Evolutionary conservation across 2,797 vertebrate genomes (phyloP).

Genomic region (Simalia tracyae): DNA sequence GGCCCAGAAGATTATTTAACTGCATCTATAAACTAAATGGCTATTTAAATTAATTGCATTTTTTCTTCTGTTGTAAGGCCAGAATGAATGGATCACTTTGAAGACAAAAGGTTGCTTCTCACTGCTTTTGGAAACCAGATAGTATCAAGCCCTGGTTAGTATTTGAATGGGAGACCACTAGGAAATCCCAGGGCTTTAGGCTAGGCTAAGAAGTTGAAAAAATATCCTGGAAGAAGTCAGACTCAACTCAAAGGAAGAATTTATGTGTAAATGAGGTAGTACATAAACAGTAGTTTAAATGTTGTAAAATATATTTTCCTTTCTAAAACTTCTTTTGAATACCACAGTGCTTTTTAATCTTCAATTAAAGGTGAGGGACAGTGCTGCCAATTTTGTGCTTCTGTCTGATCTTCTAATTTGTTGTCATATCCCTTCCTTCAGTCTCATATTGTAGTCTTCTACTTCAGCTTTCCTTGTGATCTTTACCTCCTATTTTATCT

Average conservation of each 20-base stretch:
- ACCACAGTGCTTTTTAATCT: background rate
- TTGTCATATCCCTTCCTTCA: background rate
- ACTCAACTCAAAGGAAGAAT: background rate
- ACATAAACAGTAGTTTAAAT: background rate
- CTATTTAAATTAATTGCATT: background rate
- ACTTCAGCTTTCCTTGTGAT: background rate
- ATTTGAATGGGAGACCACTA: background rate
- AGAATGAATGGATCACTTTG: background rate
- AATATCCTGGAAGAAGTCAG: background rate
- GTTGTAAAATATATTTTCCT: background rate
- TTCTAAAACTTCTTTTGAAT: background rate
- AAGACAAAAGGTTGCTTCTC: background rate
- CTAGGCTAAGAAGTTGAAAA: background rate
- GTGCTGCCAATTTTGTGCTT: background rate
- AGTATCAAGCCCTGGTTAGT: background rate
- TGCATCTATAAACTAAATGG: constrained; percentile 1
- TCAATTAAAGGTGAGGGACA: background rate
- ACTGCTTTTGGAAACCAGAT: background rate
- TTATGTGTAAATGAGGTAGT: background rate
- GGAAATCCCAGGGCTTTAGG: background rate
- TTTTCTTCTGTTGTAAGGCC: background rate
- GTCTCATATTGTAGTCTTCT: background rate
- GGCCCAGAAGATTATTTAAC: background rate
- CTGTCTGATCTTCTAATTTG: background rate
- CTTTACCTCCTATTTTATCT: background rate